Evolutionary conservation across 2,113 vertebrate species (phyloP), one percentile per base, ranked within the genome.

Genomic region (Boleophthalmus pectinirostris): DNA sequence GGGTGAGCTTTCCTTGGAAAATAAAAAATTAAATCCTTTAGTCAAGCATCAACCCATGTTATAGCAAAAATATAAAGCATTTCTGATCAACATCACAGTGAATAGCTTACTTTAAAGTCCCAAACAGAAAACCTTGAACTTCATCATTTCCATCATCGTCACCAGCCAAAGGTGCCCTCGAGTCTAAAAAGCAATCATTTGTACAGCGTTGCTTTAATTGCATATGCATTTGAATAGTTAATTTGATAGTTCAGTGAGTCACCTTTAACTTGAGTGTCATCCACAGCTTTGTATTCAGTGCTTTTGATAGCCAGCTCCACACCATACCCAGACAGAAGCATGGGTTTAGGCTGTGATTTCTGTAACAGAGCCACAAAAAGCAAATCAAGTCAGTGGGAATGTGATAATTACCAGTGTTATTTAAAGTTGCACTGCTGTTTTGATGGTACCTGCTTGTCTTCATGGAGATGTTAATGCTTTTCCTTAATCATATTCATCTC

Each of bases 301-400:
- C 91, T 98, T 92, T 99, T 99, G 87, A 99, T 96, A 5, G 96
- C 97, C 88, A 99, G 92, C 85, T 99, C 97, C 72, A 99, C 98
- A 65, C 95, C 96, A 70, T 98, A 99, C 56, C 97, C 98, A 86
- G 98, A 98, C 63, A 99, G 92, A 83, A 95, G 94, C 91, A 97
- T 94, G 86, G 93, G 96, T 82, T 85, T 89, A 57, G 93, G 89
- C 78, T 88, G 93, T 74, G 94, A 92, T 77, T 95, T 90, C 98
- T 99, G 89, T 46, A 72, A 57, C 56, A 75, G 21, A 11, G 70
- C 49, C 29, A 38, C 69, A 20, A 60, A 35, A 0, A 57, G 49
- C n/a, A n/a, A 53, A 9, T 53, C 20, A 53, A 43, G 7, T 18
- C 5, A 8, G 18, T 47, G 15, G 46, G 15, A 47, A 16, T 16